Conservation (phyloP, 2,113 vertebrate species). For the Terrapene triunguis region DNA sequence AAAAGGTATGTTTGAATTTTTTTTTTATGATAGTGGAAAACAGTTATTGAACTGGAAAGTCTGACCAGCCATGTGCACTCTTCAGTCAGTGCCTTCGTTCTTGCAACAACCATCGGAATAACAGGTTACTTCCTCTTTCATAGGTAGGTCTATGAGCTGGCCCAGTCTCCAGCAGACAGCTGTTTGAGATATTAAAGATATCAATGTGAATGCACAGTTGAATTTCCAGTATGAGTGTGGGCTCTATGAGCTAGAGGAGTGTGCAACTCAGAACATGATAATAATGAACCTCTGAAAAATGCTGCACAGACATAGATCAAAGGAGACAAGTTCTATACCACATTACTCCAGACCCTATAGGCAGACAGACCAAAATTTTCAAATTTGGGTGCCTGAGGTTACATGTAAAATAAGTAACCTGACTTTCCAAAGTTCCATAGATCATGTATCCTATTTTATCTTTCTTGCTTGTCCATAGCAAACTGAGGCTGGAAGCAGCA, state of each 20-base stretch:
- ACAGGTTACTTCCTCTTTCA: background rate
- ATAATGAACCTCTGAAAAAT: background rate
- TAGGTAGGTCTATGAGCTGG: background rate
- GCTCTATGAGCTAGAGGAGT: background rate
- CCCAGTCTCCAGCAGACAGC: background rate
- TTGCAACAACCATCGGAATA: slow-evolving; percentile 26
- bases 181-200: background rate
- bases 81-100: slow-evolving; percentile 27
- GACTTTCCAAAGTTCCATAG: background rate
- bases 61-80: slow-evolving; percentile 40
- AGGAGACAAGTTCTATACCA: accelerated
- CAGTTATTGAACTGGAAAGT: slow-evolving; percentile 17
- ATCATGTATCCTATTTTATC: background rate
- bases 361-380: background rate
- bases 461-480: background rate
- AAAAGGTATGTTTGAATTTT: slow-evolving; percentile 42
- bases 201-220: background rate
- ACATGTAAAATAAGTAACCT: background rate
- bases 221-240: background rate
- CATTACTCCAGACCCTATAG: background rate
- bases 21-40: slow-evolving; percentile 25
- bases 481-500: background rate
- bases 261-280: background rate
- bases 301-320: accelerated
- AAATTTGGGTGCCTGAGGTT: background rate